Base-by-base conservation (phyloP, 2,888 invertebrate genomes). In the Cantharis lateralis region DNA sequence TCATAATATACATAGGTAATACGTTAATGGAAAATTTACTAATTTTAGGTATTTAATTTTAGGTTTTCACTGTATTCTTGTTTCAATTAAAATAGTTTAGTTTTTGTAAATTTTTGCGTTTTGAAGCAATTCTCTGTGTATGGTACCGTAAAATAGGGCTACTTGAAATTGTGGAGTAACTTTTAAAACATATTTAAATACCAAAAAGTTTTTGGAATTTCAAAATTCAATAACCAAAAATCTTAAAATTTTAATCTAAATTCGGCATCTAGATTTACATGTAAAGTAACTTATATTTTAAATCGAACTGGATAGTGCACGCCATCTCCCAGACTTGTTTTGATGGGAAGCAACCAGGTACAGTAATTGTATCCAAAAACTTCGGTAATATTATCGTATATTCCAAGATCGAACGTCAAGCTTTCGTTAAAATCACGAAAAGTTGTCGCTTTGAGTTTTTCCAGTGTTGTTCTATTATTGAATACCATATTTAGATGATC, bases 361-460 rank as follows among this genome's bases (percentile, higher is more conserved):
- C 91, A 90, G 83, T 92, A 93, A 83, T 93, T 92, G 82, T 93
- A 93, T 1, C 98, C 98, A 89, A 98, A 98, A 15, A 98, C 95
- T 90, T 98, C 96, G 85, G 94, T 93, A 87, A 97, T 97, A 89
- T 98, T 98, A 82, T 94, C 93, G 85, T 90, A 93, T 76, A 92
- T 91, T 48, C 98, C 98, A 81, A 98, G 89, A 84, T 95, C 96
- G 89, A 96, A 98, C 96, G 87, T 98, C 97, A 13, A 95, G 92
- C 10, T 97, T 69, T 71, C 97, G 74, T 94, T 93, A 15, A n/a
- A 97, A 74, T 94, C 93, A 15, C 20, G 10, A 72, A 98, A 98
- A 88, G 96, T 93, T 0, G 98, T 97, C 79, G 97, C 94, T 80
- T 97, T 92, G 89, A 98, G 97, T 72, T 97, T 94, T 90, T 98